These are phyloP conservation scores for Remorina albescens DNA, from an alignment of 2,797 vertebrate genomes.

Conservation along the genomic window DNA sequence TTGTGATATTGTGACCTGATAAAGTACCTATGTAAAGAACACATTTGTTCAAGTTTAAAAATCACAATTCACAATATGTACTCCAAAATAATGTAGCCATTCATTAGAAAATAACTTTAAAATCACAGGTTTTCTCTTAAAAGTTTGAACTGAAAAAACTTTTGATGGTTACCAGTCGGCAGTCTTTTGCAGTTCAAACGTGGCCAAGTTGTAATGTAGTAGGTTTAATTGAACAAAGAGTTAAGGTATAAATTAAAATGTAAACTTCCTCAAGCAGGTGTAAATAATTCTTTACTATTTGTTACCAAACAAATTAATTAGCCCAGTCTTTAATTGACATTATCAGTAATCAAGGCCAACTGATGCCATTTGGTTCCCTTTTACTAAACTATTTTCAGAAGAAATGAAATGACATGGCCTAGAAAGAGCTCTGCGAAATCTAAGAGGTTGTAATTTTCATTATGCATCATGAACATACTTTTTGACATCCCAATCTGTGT, in stretches of 20 bases:
- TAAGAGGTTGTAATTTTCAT: slow-evolving; percentile 62
- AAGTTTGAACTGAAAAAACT: no score
- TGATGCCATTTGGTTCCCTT: slow-evolving; percentile 39
- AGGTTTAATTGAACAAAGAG: neutral
- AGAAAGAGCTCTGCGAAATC: slow-evolving; percentile 34
- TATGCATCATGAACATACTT: slow-evolving; percentile 56
- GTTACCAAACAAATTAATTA: neutral
- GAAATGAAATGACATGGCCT: slow-evolving; percentile 43
- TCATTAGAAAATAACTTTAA: neutral
- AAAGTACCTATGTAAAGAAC: neutral
- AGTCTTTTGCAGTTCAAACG: neutral
- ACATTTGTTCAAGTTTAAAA: neutral
- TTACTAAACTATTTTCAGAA: slow-evolving; percentile 52
- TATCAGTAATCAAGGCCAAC: slow-evolving; percentile 50
- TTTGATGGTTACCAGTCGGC: no score
- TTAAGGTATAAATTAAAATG: neutral
- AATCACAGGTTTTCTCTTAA: neutral
- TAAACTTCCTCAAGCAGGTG: neutral
- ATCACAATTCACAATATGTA: no score
- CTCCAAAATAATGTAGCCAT: neutral
- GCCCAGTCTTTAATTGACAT: slow-evolving; percentile 61
- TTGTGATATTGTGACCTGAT: neutral
- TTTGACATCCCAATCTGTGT: slow-evolving; percentile 57
- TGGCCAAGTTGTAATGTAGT: neutral
- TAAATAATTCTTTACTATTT: neutral